Base-by-base conservation (phyloP, 2,888 invertebrate genomes). In the Acleris literana region DNA sequence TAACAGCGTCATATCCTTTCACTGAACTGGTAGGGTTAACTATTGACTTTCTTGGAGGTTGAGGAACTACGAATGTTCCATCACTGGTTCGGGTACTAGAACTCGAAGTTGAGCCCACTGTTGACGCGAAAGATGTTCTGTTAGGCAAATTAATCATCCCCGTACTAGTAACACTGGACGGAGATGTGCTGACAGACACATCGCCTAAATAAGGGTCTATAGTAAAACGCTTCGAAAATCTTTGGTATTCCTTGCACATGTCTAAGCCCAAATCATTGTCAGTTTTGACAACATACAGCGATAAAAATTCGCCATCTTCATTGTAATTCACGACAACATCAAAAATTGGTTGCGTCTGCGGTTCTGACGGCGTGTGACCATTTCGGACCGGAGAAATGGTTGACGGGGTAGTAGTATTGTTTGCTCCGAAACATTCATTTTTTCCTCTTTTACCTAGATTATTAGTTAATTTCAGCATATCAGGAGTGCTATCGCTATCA, bases 311-410 rank as follows among this genome's bases (percentile, higher is more conserved):
- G 60, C 88, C 85, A 43, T 93, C 92, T 63, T 93, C 93, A 64
- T 88, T 92, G 33, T 89, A 84, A 68, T 84, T 87, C 0, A 91
- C 77, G 67, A 93, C 91, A 33, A 93, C 81, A 70, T 93, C 92
- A 64, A 93, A 93, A 1, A 86, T 75, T 2, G 93, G 93, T 63
- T 89, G 90, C 4, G 89, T 92, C 11, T 88, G 91, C 60, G 80
- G 83, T 1, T 83, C 77, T 3, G 89, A 91, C 63, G 90, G 71
- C 0, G 88, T 86, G 69, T 93, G 93, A 0, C 93, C 93, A 61
- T 93, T 93, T 69, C 89, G 88, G 57, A 93, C 74, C 0, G 93
- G 93, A 0, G 93, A 93, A 71, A 92, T 92, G 0, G 93, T 92
- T 1, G 93, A 92, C 0, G 93, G 91, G 6, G 92, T 93, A 6